A percentile compares a stretch with the other conserved stretches of the same genome.
Conservation (phyloP, 2,888 invertebrate genomes). For the Athrips mouffetella region DNA sequence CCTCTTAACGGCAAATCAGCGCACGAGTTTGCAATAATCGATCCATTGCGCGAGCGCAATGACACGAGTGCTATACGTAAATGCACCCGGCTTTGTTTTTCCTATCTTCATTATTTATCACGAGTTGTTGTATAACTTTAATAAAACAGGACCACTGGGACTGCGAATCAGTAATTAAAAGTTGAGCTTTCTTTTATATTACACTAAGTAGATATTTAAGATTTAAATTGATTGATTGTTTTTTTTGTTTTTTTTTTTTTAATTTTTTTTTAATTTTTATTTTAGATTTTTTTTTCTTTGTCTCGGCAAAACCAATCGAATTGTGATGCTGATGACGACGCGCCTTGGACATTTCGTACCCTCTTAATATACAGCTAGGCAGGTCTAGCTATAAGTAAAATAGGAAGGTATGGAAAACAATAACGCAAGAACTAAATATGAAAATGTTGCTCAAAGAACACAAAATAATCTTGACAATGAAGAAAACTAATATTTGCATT, state of each 20-base stretch:
- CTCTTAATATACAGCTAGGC: too few relatives aligned
- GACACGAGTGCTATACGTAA: constrained; percentile 16
- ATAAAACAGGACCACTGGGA: not conserved
- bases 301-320: too few relatives aligned
- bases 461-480: not conserved
- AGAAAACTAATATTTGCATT: not conserved
- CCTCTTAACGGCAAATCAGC: constrained; percentile 22
- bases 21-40: constrained; percentile 26
- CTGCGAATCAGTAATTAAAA: not conserved
- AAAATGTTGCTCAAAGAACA: not conserved
- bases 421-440: not conserved
- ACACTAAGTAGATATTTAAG: too few relatives aligned
- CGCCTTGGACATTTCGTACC: too few relatives aligned
- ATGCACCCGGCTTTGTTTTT: constrained; percentile 13
- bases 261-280: too few relatives aligned
- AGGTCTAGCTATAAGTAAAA: too few relatives aligned
- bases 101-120: constrained; percentile 17
- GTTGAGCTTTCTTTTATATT: too few relatives aligned
- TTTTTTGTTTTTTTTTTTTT: too few relatives aligned
- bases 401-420: too few relatives aligned
- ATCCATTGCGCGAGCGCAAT: constrained; percentile 11
- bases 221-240: too few relatives aligned
- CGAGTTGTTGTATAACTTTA: not conserved
- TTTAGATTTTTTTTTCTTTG: too few relatives aligned
- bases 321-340: too few relatives aligned